Evolutionary conservation across 2,113 vertebrate genomes (phyloP).

Genomic region (Halichoeres trimaculatus): DNA sequence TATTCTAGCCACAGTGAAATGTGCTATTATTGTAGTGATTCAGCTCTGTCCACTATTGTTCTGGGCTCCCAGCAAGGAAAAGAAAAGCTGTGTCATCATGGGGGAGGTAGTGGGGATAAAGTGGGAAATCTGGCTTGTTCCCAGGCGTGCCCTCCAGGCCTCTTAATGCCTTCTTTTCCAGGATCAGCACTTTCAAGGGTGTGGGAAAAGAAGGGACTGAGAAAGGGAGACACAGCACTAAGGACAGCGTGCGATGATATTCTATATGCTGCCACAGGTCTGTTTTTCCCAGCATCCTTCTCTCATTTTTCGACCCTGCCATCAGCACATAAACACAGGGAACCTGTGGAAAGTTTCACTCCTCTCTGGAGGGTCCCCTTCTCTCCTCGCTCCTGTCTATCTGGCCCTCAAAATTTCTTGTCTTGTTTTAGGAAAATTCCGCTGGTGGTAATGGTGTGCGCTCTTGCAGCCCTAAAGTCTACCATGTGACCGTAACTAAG

Average conservation of each 20-base stretch:
- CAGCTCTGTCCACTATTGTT: constrained; percentile 65
- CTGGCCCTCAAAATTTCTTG: constrained; percentile 67
- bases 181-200: constrained; percentile 60
- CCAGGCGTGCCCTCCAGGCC: constrained; percentile 53
- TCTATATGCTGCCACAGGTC: constrained; percentile 51
- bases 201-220: constrained; percentile 37
- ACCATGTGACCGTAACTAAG: constrained; percentile 71
- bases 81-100: constrained; percentile 66
- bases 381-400: constrained; percentile 74
- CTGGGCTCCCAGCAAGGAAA: constrained; percentile 55
- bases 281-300: constrained; percentile 61
- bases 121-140: constrained; percentile 62
- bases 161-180: constrained; percentile 57
- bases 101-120: constrained; percentile 17
- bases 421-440: constrained; percentile 83
- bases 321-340: constrained; percentile 75
- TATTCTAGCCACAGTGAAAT: constrained; percentile 14
- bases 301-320: constrained; percentile 59
- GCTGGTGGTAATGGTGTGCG: constrained; percentile 55
- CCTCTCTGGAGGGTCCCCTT: constrained; percentile 78
- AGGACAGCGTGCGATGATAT: background rate
- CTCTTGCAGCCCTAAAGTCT: constrained; percentile 71
- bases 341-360: constrained; percentile 79
- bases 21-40: constrained; percentile 36
- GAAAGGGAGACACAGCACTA: constrained; percentile 27